Evolutionary conservation across 37 sponge, comb jelly and placozoan genomes (phyloP), one percentile per base, ranked within the genome.

Genomic region (Spongilla lacustris): DNA sequence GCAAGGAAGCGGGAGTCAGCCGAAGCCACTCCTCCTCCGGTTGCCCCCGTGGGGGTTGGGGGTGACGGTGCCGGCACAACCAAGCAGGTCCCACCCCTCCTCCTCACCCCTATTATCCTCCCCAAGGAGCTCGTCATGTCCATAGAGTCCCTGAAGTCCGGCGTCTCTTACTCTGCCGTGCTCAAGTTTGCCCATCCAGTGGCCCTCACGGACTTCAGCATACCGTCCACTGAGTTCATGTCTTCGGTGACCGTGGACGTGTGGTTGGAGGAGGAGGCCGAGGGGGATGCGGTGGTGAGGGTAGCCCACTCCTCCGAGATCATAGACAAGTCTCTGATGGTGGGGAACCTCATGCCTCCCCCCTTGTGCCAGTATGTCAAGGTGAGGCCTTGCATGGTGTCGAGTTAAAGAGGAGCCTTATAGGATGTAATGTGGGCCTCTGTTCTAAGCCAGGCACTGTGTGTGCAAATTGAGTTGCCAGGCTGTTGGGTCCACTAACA

Each of bases 321-420:
- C 41, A 69, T 82, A 22, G 49, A 75, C 33, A 91, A 83, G 66
- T 87, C 89, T 6, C 36, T 96, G 25, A 83, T 85, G 50, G 73
- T 96, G n/a, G 92, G 92, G 12, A 93, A 89, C 68, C 80, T 96
- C n/a, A 49, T 75, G 0, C 96, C 96, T 29, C 88, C 94, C 29
- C 94, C 94, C 58, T 26, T 93, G 29, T 93, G 94, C 73, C 94
- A 85, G 66, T 96, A 79, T 85, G 80, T 75, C 31, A 95, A 89
- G 90, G 95, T 95, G 69, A 25, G 80, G 27, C 2, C 13, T 24
- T n/a, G n/a, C n/a, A n/a, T n/a, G n/a, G n/a, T n/a, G n/a, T n/a
- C n/a, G n/a, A n/a, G n/a, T n/a, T n/a, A n/a, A n/a, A n/a, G n/a
- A n/a, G n/a, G n/a, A n/a, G n/a, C n/a, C n/a, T n/a, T n/a, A n/a